Evolutionary conservation across 2,888 invertebrate genomes (phyloP).

Genomic region (Ariolimax columbianus): DNA sequence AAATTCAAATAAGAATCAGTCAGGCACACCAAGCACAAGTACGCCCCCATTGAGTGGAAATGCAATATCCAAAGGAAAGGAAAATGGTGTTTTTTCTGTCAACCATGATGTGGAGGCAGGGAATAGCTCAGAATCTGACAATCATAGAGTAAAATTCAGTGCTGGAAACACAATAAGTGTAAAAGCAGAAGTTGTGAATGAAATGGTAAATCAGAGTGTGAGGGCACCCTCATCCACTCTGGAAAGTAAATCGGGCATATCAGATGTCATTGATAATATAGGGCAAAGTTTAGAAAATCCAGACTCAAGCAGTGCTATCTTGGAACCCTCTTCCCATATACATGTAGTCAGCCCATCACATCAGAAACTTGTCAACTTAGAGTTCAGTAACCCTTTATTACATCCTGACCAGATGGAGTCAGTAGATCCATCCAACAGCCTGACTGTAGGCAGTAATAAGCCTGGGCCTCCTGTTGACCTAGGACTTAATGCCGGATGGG

Average conservation of each 20-base stretch:
- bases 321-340: constrained; percentile 46
- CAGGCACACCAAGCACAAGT: neutral
- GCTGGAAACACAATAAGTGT: constrained; percentile 51
- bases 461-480: neutral
- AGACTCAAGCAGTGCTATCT: constrained; percentile 23
- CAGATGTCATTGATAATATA: neutral
- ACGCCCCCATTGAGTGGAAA: neutral
- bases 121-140: constrained; percentile 15
- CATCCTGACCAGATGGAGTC: neutral
- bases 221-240: neutral
- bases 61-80: neutral
- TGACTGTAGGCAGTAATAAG: neutral
- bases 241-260: neutral
- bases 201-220: constrained; percentile 35
- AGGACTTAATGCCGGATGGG: neutral
- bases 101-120: constrained; percentile 27
- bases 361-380: constrained; percentile 12
- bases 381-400: neutral
- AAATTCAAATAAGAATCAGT: constrained; percentile 23
- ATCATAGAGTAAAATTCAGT: constrained; percentile 23
- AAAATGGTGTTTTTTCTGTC: neutral
- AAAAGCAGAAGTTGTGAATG: constrained; percentile 51
- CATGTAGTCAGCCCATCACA: constrained; percentile 42
- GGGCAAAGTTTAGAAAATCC: neutral
- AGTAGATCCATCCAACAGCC: neutral